Conservation (phyloP, 1,140 invertebrate genomes). For the Drosophila pruinosa region DNA sequence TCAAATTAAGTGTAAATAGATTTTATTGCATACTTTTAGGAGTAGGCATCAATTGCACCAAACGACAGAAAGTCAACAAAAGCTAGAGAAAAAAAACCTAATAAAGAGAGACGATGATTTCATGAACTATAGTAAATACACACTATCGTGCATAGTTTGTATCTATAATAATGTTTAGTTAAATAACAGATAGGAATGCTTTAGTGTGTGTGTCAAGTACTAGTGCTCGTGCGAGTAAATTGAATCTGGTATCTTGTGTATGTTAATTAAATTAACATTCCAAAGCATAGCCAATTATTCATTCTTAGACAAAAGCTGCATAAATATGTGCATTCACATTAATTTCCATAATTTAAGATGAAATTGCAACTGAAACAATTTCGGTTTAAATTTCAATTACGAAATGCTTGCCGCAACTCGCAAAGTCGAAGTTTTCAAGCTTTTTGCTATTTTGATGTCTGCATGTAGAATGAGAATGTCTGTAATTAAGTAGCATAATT, state of each 20-base stretch:
- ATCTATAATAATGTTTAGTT: conserved; percentile 18
- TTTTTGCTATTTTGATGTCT: conserved; percentile 73
- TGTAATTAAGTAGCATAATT: conserved; percentile 64
- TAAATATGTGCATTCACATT: conserved; percentile 20
- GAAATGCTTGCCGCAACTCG: conserved; percentile 25
- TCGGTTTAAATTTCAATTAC: conserved; percentile 22
- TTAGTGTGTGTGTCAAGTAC: conserved; percentile 30
- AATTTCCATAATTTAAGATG: conserved; percentile 50
- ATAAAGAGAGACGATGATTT: not conserved
- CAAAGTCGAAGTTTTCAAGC: conserved; percentile 51
- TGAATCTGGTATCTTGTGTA: conserved; percentile 25
- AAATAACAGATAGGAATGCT: conserved; percentile 35
- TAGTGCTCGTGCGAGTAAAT: not conserved
- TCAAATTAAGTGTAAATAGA: conserved; percentile 69
- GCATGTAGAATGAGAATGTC: conserved; percentile 30
- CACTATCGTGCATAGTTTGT: conserved; percentile 11
- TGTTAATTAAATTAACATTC: conserved; percentile 70
- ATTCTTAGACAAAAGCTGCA: conserved; percentile 27
- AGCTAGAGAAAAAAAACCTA: conserved; percentile 7
- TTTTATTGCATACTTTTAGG: conserved; percentile 75
- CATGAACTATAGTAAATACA: conserved; percentile 7
- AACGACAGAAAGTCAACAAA: conserved; percentile 22
- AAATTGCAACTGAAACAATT: conserved; percentile 11
- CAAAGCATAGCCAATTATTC: conserved; percentile 56
- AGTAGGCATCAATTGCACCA: conserved; percentile 63